Percentiles rank a stretch among this genome's conserved stretches.
Evolutionary conservation across 1,140 invertebrate species (phyloP).

Genomic region (Alviniconcha marisindica): DNA sequence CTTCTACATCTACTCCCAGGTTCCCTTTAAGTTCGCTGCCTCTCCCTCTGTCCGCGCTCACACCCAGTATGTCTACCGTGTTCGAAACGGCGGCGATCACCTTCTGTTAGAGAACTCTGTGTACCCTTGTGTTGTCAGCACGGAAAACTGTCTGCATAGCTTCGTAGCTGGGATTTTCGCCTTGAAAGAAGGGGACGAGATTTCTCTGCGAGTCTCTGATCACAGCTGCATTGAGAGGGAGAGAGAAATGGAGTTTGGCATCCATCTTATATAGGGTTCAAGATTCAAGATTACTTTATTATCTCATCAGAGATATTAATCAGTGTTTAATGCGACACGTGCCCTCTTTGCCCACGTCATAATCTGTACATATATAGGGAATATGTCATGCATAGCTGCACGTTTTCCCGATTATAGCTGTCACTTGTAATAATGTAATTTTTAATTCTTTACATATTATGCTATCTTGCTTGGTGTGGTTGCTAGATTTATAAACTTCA

Average conservation of each 20-base stretch:
- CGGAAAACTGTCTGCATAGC: neutral
- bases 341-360: too few species aligned
- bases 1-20: slow-evolving; percentile 16
- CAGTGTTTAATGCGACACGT: too few species aligned
- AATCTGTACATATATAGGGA: too few species aligned
- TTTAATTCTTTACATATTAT: too few species aligned
- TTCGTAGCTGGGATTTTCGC: slow-evolving; percentile 25
- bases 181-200: neutral
- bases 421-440: too few species aligned
- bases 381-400: too few species aligned
- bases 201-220: neutral
- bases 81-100: slow-evolving; percentile 19
- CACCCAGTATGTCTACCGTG: slow-evolving; percentile 15
- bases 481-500: too few species aligned
- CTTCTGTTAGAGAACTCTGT: slow-evolving; percentile 26
- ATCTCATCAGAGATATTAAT: too few species aligned
- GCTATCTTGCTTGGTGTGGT: too few species aligned
- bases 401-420: too few species aligned
- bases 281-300: too few species aligned
- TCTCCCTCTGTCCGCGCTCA: neutral
- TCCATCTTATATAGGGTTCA: neutral
- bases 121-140: neutral
- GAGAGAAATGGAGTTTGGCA: neutral
- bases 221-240: neutral
- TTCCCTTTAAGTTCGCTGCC: neutral